phyloP scores from a whole-genome alignment of 1,140 invertebrate species.

The Drosophila ercepeae region DNA sequence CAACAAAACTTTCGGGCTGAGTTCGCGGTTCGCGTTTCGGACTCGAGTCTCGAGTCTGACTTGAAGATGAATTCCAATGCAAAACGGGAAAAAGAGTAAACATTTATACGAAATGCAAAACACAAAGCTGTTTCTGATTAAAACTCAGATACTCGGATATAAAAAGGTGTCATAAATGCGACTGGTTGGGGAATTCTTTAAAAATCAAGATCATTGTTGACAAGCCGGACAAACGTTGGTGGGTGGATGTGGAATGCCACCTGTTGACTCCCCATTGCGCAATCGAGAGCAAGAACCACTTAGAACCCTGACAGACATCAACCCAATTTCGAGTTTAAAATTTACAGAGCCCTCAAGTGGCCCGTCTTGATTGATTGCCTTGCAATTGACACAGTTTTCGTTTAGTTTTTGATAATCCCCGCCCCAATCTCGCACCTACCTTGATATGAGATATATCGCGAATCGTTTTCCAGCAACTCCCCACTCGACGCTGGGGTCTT shows the following conservation, averaged over 20 bases:
- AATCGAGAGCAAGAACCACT: conserved; percentile 52
- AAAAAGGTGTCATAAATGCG: conserved; percentile 31
- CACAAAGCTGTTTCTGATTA: conserved; percentile 56
- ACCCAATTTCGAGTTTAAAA: conserved; percentile 54
- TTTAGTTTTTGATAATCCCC: conserved; percentile 59
- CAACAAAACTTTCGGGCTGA: conserved; percentile 63
- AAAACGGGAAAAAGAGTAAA: conserved; percentile 54
- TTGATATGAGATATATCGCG: conserved; percentile 84
- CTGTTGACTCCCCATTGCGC: conserved; percentile 35
- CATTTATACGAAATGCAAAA: conserved; percentile 67
- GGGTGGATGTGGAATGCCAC: conserved; percentile 17
- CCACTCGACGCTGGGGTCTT: conserved; percentile 55
- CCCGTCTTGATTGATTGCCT: conserved; percentile 61
- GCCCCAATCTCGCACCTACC: conserved; percentile 79
- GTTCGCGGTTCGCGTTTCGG: too few species aligned
- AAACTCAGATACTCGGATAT: conserved; percentile 24
- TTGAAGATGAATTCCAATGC: conserved; percentile 64
- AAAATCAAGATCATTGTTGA: conserved; percentile 21
- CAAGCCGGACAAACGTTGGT: conserved; percentile 4
- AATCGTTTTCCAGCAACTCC: conserved; percentile 79
- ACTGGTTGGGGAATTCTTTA: conserved; percentile 19
- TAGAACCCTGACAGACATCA: conserved; percentile 58
- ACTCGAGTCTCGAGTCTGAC: conserved; percentile 26
- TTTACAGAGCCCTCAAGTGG: conserved; percentile 26
- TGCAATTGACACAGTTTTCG: conserved; percentile 70